Percentiles rank a stretch among this genome's conserved stretches.
Evolutionary conservation across 2,888 invertebrate genomes (phyloP).

Genomic region (Lomographa bimaculata): DNA sequence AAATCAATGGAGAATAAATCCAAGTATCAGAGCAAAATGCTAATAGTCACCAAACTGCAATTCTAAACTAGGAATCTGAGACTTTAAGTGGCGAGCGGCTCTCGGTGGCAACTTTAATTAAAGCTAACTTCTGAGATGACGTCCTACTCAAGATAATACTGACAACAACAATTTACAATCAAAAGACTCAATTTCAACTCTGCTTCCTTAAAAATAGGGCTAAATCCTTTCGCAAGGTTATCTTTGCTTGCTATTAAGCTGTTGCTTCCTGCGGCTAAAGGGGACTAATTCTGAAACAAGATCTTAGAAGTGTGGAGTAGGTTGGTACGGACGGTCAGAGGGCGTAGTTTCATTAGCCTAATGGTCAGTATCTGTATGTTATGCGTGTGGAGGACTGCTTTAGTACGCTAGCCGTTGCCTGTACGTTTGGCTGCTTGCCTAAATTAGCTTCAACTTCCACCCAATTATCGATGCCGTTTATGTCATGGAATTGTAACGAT

Average conservation of each 20-base stretch:
- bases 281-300: constrained; percentile 55
- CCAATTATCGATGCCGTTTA: neutral
- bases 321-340: constrained; percentile 30
- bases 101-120: constrained; percentile 71
- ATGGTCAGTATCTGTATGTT: constrained; percentile 8
- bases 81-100: constrained; percentile 57
- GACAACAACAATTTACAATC: constrained; percentile 1
- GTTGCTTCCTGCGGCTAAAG: constrained; percentile 57
- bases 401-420: neutral
- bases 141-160: constrained; percentile 63
- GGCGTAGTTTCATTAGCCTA: constrained; percentile 10
- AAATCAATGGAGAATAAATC: constrained; percentile 32
- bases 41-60: constrained; percentile 62
- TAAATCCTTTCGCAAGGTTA: constrained; percentile 12
- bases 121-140: constrained; percentile 74
- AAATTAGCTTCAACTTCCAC: constrained; percentile 2
- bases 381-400: too few relatives aligned
- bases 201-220: constrained; percentile 33
- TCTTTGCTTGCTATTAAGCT: constrained; percentile 51
- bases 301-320: constrained; percentile 40
- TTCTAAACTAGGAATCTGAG: constrained; percentile 58
- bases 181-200: constrained; percentile 20
- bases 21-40: constrained; percentile 49
- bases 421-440: constrained; percentile 7
- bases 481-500: too few relatives aligned